Conservation (phyloP, 2,113 vertebrate genomes). For the Datnioides undecimradiatus region DNA sequence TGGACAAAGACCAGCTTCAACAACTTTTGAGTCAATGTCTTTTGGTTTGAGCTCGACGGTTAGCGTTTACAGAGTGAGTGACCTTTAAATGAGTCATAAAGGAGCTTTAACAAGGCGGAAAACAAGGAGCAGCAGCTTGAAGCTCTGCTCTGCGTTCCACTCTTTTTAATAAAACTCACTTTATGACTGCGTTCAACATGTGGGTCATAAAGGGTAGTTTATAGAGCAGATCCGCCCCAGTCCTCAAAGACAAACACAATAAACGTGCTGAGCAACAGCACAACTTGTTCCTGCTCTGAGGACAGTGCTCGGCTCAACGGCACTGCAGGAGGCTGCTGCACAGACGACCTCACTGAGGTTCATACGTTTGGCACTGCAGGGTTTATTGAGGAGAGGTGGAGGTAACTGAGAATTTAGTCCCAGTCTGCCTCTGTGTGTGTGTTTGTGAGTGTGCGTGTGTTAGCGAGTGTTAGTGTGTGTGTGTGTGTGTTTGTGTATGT, state of each 20-base stretch:
- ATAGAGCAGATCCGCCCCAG: slow-evolving; percentile 17
- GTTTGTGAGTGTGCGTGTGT: too few species aligned
- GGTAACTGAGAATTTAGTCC: too few species aligned
- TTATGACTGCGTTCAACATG: neutral
- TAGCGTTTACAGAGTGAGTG: neutral
- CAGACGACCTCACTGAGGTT: neutral
- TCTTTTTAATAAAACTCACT: slow-evolving; percentile 10
- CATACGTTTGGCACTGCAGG: too few species aligned
- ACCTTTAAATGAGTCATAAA: neutral
- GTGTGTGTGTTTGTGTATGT: too few species aligned
- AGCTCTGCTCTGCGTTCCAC: neutral
- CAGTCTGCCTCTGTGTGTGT: too few species aligned
- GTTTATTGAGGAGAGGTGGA: too few species aligned
- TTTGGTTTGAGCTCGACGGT: neutral
- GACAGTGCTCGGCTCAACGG: neutral
- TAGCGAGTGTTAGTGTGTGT: too few species aligned
- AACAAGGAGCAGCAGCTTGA: neutral
- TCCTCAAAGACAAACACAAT: slow-evolving; percentile 20
- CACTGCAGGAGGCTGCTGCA: neutral
- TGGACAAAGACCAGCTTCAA: neutral
- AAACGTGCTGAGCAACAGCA: neutral
- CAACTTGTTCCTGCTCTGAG: neutral
- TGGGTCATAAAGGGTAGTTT: slow-evolving; percentile 31
- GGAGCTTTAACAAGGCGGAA: neutral
- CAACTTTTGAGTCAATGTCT: neutral